Conservation (phyloP, 2,888 invertebrate genomes). For the Dyspetes luteomarginatus region DNA sequence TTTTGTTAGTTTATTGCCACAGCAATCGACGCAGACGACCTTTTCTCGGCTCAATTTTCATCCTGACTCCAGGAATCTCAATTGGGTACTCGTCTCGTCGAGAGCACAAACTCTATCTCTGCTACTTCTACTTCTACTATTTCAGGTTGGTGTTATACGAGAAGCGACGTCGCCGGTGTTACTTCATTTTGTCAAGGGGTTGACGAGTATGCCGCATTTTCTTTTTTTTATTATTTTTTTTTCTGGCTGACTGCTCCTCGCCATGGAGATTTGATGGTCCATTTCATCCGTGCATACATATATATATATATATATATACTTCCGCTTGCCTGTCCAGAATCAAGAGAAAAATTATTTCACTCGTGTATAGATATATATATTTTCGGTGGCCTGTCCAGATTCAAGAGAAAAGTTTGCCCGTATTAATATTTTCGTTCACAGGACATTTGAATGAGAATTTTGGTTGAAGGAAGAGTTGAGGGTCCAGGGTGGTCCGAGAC, state of each 20-base stretch:
- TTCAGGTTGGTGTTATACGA: neutral
- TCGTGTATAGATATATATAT: too few species aligned
- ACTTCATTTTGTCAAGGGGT: constrained; percentile 40
- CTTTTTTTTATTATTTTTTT: constrained; percentile 33
- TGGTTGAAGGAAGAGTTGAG: too few species aligned
- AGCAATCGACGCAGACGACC: constrained; percentile 66
- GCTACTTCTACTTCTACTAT: neutral
- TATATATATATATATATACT: too few species aligned
- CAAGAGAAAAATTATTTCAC: too few species aligned
- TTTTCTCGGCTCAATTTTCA: constrained; percentile 64
- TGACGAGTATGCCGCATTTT: constrained; percentile 57
- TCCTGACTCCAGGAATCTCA: constrained; percentile 62
- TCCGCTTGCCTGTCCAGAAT: too few species aligned
- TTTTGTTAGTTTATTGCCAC: constrained; percentile 47
- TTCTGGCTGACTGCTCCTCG: constrained; percentile 29
- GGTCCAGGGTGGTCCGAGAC: too few species aligned
- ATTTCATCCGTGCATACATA: neutral
- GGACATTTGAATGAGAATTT: too few species aligned
- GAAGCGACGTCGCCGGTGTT: constrained; percentile 11
- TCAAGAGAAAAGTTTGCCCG: too few species aligned
- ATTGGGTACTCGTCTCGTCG: constrained; percentile 64
- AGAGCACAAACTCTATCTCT: constrained; percentile 37
- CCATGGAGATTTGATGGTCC: too few species aligned
- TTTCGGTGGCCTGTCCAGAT: too few species aligned
- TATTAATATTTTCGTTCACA: too few species aligned